Percentiles rank a stretch among this genome's conserved stretches.
Conservation (phyloP, 2,888 invertebrate genomes). For the Harmothoe impar region DNA sequence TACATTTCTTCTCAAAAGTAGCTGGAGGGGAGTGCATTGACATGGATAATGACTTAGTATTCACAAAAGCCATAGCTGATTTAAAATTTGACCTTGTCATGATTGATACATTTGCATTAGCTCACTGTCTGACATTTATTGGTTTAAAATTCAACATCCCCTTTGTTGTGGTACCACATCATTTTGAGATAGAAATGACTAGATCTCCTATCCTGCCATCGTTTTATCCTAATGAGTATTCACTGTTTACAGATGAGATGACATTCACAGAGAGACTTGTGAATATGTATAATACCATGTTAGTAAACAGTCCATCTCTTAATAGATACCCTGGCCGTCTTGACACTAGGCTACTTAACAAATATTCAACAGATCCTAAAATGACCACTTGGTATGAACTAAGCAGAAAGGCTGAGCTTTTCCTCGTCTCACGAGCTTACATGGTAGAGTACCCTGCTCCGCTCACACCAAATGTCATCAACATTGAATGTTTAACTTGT, state of each 20-base stretch:
- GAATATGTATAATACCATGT: background rate
- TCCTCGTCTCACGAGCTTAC: background rate
- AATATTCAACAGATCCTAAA: conserved; percentile 20
- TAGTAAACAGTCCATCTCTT: background rate
- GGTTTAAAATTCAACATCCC: conserved; percentile 29
- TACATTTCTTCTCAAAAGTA: background rate
- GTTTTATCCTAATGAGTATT: background rate
- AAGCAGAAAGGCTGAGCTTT: background rate
- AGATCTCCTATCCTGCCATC: conserved; percentile 46
- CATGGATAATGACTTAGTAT: conserved; percentile 25
- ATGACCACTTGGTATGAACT: background rate
- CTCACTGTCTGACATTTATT: conserved; percentile 4
- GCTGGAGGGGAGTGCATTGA: background rate
- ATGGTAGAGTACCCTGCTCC: conserved; percentile 38
- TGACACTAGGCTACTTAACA: background rate
- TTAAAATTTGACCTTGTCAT: conserved; percentile 57
- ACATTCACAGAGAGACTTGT: conserved; percentile 6
- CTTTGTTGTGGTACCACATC: conserved; percentile 3
- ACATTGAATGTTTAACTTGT: background rate
- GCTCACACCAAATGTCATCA: conserved; percentile 46
- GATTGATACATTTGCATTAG: conserved; percentile 20
- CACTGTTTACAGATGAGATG: conserved; percentile 29
- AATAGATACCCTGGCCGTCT: background rate
- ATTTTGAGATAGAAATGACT: background rate
- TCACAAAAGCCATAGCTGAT: background rate